Percentiles rank a stretch among this genome's conserved stretches.
Conservation (phyloP, 2,888 invertebrate species). For the Drosophila limbata region DNA sequence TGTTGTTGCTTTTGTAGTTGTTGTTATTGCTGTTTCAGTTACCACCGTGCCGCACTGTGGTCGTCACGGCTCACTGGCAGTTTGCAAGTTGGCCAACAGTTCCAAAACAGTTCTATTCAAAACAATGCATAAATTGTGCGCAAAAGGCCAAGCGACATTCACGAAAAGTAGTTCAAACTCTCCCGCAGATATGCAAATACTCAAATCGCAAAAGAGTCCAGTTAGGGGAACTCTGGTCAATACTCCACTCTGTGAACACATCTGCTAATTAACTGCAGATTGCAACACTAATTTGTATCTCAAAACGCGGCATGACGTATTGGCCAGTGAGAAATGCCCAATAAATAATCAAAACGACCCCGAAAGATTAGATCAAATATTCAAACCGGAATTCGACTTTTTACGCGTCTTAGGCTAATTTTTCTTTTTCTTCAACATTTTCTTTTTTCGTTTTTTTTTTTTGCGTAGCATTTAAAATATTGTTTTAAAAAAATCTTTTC, state of each 20-base stretch:
- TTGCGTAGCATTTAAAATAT: constrained; percentile 25
- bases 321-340: constrained; percentile 17
- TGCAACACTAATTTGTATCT: constrained; percentile 10
- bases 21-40: neutral
- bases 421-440: constrained; percentile 19
- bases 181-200: constrained; percentile 50
- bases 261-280: constrained; percentile 38
- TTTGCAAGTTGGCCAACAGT: constrained; percentile 52
- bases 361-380: constrained; percentile 38
- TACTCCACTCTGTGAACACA: neutral
- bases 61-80: constrained; percentile 27
- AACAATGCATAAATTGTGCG: constrained; percentile 77
- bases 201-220: constrained; percentile 3
- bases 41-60: constrained; percentile 18
- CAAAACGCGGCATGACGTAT: constrained; percentile 30
- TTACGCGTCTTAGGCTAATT: constrained; percentile 24
- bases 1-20: neutral
- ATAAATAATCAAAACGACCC: constrained; percentile 44
- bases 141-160: constrained; percentile 65
- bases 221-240: neutral
- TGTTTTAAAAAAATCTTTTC: constrained; percentile 12
- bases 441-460: neutral
- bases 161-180: constrained; percentile 74
- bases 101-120: constrained; percentile 45
- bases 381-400: neutral